Percentiles rank a stretch among this genome's conserved stretches.
Evolutionary conservation across 2,113 vertebrate genomes (phyloP).

Genomic region (Sorex fumeus): DNA sequence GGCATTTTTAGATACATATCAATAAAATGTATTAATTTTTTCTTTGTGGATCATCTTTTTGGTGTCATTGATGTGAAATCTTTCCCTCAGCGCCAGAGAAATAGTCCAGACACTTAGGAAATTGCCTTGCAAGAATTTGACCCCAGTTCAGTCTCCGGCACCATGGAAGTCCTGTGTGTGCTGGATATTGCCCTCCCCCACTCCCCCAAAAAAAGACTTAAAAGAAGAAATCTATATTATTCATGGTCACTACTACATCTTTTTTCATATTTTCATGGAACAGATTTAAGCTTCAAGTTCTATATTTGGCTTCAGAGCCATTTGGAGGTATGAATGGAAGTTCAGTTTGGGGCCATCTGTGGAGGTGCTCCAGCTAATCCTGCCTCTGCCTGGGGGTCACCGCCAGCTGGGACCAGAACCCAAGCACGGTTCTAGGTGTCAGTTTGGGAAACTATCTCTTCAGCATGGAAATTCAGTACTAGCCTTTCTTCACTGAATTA

Average conservation of each 20-base stretch:
- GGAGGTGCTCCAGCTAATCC: too few species aligned
- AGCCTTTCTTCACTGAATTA: background rate
- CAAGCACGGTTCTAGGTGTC: too few species aligned
- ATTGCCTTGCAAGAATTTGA: too few species aligned
- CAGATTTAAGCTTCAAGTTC: background rate
- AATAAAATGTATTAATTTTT: background rate
- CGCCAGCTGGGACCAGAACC: too few species aligned
- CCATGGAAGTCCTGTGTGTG: too few species aligned
- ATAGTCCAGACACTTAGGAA: too few species aligned
- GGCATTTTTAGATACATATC: background rate
- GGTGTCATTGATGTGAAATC: background rate
- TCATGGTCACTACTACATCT: background rate
- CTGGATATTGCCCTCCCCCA: too few species aligned
- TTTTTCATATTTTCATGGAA: background rate
- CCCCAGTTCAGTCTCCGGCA: too few species aligned
- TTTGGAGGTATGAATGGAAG: background rate
- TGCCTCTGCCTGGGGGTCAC: too few species aligned
- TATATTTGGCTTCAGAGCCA: constrained; percentile 12
- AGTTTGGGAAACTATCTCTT: too few species aligned
- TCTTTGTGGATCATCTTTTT: background rate
- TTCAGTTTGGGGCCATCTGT: background rate
- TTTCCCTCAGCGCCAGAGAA: too few species aligned
- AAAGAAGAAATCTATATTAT: constrained; percentile 1
- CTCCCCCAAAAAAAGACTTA: too few species aligned
- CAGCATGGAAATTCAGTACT: background rate